Conservation (phyloP, 2,797 vertebrate species). For the Alectoris magna region DNA sequence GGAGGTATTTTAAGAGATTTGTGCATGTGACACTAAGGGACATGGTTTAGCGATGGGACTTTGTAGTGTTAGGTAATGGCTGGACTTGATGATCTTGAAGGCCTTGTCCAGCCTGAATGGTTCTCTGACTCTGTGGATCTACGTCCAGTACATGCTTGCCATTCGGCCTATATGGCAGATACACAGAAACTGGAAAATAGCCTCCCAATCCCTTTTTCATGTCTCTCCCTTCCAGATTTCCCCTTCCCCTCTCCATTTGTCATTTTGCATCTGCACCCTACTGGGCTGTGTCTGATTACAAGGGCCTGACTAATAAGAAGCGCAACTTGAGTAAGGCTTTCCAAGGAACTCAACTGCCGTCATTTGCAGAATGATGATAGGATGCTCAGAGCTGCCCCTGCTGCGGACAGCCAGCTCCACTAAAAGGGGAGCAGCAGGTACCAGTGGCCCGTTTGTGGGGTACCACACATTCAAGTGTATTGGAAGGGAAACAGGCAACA, state of each 20-base stretch:
- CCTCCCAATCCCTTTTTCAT: neutral
- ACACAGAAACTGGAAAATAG: neutral
- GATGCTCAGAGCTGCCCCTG: neutral
- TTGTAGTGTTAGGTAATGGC: neutral
- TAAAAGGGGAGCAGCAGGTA: neutral
- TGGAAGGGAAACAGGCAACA: neutral
- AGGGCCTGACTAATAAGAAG: neutral
- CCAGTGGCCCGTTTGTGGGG: neutral
- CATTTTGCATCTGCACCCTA: neutral
- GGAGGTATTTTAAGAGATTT: neutral
- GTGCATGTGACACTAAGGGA: neutral
- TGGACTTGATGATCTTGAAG: neutral
- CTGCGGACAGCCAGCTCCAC: fast-evolving
- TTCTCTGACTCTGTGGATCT: neutral
- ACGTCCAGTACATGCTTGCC: neutral
- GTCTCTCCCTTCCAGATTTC: neutral
- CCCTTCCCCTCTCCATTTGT: neutral
- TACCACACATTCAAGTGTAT: neutral
- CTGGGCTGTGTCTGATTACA: neutral
- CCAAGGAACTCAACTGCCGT: fast-evolving
- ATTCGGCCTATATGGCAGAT: neutral
- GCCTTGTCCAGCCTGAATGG: neutral
- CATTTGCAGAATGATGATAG: neutral
- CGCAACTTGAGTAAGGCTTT: neutral
- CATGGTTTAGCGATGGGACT: neutral